These are phyloP conservation scores for Hesperia comma DNA, from an alignment of 2,888 invertebrate species.

Conservation along the genomic window DNA sequence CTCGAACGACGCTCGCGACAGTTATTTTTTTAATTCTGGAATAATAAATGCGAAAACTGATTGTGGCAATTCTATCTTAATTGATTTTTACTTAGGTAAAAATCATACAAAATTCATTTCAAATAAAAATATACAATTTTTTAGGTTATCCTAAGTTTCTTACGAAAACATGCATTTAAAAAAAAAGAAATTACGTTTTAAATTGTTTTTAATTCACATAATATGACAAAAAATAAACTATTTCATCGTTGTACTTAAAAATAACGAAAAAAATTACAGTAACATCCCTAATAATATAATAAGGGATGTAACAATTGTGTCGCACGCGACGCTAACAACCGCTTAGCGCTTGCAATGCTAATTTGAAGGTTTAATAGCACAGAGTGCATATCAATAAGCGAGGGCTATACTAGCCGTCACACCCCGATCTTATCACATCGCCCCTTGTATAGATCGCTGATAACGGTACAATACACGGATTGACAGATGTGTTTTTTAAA, in stretches of 20 bases:
- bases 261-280: not conserved
- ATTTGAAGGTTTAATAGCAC: conserved; percentile 20
- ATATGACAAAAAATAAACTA: no score
- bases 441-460: conserved; percentile 43
- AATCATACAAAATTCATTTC: no score
- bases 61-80: no score
- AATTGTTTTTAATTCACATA: no score
- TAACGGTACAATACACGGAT: conserved; percentile 42
- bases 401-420: not conserved
- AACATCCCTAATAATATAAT: conserved; percentile 7
- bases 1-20: no score
- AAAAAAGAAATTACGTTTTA: no score
- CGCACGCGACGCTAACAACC: conserved; percentile 23
- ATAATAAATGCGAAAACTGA: no score
- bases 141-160: no score
- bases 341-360: conserved; percentile 15
- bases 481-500: conserved; percentile 51
- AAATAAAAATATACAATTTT: no score
- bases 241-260: conserved; percentile 42
- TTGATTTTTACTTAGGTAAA: no score
- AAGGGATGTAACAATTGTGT: not conserved
- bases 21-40: no score
- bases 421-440: conserved; percentile 41
- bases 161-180: no score
- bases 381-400: conserved; percentile 14